Evolutionary conservation across 2,888 invertebrate genomes (phyloP).

Genomic region (Agrotis segetum): DNA sequence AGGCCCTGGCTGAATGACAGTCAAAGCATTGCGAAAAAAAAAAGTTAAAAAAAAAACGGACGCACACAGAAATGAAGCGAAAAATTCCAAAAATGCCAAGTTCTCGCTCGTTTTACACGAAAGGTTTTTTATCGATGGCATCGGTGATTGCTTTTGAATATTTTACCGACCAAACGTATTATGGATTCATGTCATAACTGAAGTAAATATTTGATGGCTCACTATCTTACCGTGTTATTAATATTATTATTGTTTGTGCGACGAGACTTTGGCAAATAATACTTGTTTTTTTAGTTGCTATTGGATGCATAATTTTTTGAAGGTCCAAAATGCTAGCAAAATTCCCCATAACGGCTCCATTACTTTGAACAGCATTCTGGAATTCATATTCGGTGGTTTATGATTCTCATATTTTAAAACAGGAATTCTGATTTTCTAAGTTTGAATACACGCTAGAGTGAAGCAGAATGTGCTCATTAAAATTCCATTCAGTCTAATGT

Average conservation of each 20-base stretch:
- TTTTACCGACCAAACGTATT: conserved; percentile 77
- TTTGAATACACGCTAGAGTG: conserved; percentile 44
- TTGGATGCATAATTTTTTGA: conserved; percentile 13
- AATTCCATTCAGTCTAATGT: conserved; percentile 63
- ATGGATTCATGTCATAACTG: conserved; percentile 73
- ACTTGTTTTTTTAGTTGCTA: conserved; percentile 48
- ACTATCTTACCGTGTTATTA: conserved; percentile 70
- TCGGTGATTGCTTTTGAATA: conserved; percentile 80
- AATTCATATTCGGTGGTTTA: conserved; percentile 19
- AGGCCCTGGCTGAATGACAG: conserved; percentile 70
- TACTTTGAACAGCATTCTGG: conserved; percentile 11
- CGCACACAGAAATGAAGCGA: conserved; percentile 71
- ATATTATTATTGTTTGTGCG: conserved; percentile 72
- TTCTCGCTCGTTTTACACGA: conserved; percentile 74
- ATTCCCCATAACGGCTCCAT: conserved; percentile 13
- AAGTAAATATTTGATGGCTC: conserved; percentile 71
- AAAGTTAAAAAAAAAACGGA: conserved; percentile 48
- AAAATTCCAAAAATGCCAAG: conserved; percentile 75
- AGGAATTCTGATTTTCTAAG: conserved; percentile 31
- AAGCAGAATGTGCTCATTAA: conserved; percentile 63
- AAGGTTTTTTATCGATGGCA: conserved; percentile 74
- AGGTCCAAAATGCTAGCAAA: conserved; percentile 16
- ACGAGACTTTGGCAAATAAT: conserved; percentile 57
- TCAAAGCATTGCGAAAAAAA: conserved; percentile 62
- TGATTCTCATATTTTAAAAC: conserved; percentile 17